phyloP scores from a whole-genome alignment of 1,140 invertebrate genomes.

The Hycleus cichorii region DNA sequence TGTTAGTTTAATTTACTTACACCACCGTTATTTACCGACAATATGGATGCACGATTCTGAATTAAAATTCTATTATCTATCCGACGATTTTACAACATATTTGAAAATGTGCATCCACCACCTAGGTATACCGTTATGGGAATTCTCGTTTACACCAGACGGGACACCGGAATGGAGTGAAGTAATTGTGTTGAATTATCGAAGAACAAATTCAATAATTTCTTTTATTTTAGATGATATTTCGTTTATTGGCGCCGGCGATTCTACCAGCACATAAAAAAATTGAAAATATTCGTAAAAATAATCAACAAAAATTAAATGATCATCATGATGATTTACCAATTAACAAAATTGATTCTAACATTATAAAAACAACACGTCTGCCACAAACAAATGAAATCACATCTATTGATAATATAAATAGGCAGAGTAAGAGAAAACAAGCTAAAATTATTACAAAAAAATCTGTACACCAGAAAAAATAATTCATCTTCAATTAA shows the following conservation, averaged over 20 bases:
- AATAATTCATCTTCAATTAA: too few relatives aligned
- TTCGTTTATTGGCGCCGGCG: constrained; percentile 7
- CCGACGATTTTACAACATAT: constrained; percentile 79
- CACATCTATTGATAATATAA: background rate
- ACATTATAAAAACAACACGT: constrained; percentile 5
- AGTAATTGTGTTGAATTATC: constrained; percentile 22
- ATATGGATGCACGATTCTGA: constrained; percentile 32
- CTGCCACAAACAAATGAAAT: background rate
- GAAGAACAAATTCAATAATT: constrained; percentile 1
- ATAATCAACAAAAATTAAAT: constrained; percentile 1
- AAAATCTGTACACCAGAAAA: too few relatives aligned
- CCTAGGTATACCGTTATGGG: constrained; percentile 82
- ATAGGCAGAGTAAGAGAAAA: constrained; percentile 5
- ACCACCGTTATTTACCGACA: constrained; percentile 27
- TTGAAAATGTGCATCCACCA: constrained; percentile 82
- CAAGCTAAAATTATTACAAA: background rate
- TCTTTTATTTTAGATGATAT: background rate
- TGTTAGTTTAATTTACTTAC: constrained; percentile 35
- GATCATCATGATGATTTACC: constrained; percentile 3
- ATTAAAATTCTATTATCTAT: constrained; percentile 67
- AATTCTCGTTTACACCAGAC: constrained; percentile 26
- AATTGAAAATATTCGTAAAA: constrained; percentile 4
- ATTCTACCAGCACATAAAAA: constrained; percentile 7
- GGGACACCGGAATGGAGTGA: constrained; percentile 29
- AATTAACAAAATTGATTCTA: constrained; percentile 9